Percentiles rank a stretch among this genome's conserved stretches.
These are phyloP conservation scores for Anhinga anhinga DNA, from an alignment of 2,113 vertebrate species.

Conservation along the genomic window DNA sequence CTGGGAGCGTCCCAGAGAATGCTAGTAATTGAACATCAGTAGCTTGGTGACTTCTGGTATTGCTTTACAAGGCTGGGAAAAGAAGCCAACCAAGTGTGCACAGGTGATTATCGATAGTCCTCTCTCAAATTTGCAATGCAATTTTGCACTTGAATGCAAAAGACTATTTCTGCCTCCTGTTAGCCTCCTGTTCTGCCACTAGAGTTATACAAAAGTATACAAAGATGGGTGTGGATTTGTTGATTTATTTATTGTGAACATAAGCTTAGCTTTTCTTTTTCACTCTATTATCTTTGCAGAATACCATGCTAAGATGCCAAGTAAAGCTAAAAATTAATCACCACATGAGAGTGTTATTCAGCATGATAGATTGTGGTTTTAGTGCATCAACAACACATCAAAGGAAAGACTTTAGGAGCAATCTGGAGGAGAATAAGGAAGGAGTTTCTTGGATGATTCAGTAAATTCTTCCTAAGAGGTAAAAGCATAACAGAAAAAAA, in stretches of 20 bases:
- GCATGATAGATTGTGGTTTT: neutral
- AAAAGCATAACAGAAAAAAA: neutral
- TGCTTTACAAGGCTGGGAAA: neutral
- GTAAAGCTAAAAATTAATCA: conserved; percentile 8
- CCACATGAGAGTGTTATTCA: neutral
- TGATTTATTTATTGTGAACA: neutral
- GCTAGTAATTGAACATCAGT: neutral
- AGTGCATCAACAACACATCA: neutral
- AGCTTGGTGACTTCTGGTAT: neutral
- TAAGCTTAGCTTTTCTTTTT: neutral
- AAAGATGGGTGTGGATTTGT: neutral
- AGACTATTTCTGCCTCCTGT: neutral
- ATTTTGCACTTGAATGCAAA: neutral
- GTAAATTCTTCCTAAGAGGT: neutral
- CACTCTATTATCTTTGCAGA: neutral
- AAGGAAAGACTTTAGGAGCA: neutral
- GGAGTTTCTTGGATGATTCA: neutral
- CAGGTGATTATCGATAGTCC: neutral
- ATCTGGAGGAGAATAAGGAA: conserved; percentile 3
- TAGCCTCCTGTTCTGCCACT: neutral
- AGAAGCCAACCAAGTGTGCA: neutral
- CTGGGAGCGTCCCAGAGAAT: neutral
- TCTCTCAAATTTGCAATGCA: neutral
- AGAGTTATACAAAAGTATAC: neutral
- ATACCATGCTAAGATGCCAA: neutral